These are phyloP conservation scores for Pachyramphus minor DNA, from an alignment of 2,113 vertebrate genomes.

Conservation along the genomic window DNA sequence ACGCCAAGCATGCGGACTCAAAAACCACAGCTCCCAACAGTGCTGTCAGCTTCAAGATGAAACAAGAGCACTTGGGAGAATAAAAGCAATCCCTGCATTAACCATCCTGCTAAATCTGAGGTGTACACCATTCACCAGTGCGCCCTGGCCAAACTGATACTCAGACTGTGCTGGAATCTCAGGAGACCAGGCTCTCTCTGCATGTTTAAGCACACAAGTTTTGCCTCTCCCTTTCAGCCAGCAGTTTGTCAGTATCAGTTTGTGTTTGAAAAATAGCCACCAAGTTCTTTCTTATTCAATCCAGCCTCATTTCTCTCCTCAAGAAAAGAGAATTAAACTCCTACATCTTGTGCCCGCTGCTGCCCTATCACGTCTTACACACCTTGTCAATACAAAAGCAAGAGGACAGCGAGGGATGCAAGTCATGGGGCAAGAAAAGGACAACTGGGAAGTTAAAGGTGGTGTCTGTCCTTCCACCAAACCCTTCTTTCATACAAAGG, in stretches of 20 bases:
- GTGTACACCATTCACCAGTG: not conserved
- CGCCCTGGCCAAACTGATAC: not conserved
- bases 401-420: accelerated
- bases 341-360: not conserved
- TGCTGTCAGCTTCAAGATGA: not conserved
- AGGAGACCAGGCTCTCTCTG: not conserved
- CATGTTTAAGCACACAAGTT: not conserved
- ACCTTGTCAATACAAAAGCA: not conserved
- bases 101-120: not conserved
- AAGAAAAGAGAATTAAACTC: not conserved
- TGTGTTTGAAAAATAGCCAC: not conserved
- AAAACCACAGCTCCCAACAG: not conserved
- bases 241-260: not conserved
- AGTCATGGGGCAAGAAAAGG: not conserved
- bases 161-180: not conserved
- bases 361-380: accelerated
- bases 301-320: not conserved
- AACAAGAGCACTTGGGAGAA: not conserved
- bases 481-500: not conserved
- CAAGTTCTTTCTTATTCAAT: not conserved
- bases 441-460: not conserved
- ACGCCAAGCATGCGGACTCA: not conserved
- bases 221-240: not conserved
- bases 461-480: not conserved
- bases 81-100: not conserved